Base-by-base conservation (phyloP, 2,888 invertebrate genomes). In the Anthophora plumipes region DNA sequence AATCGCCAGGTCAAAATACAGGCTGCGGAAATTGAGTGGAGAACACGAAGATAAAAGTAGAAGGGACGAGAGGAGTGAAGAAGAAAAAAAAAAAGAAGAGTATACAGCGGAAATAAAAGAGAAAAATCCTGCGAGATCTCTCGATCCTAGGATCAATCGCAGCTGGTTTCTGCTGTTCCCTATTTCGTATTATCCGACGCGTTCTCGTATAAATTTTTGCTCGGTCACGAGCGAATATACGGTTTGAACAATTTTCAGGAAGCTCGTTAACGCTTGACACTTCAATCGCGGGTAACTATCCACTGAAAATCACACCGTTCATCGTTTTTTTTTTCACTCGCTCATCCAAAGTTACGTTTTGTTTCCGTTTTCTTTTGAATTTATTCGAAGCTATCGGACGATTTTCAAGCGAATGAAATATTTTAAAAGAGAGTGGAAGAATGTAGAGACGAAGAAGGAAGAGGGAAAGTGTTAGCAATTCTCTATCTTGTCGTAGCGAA, bases 21-120 rank as follows among this genome's bases (percentile, higher is more conserved):
- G 39, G 67, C 61, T 48, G 37, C 71, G 61, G 55, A 71, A 77
- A 71, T 77, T 69, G 63, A 64, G 69, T 69, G 69, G 68, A 63
- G 74, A 61, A 61, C 41, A 57, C 25, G 55, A n/a, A 61, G 46
- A 71, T 71, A 61, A 67, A 78, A 64, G 59, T 8, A 46, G 20
- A 54, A 3, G 22, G 46, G 17, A 12, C 11, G 17, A 2, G 17
- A 6, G 12, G 9, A 22, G 14, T 14, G 20, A 20, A 7, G 11
- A 22, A 22, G 41, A 22, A 3, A 14, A 20, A 7, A 12, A 20
- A 11, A 20, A 37, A 60, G 37, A 39, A 25, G 20, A 59, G n/a
- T n/a, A n/a, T n/a, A n/a, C n/a, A n/a, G n/a, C n/a, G n/a, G n/a
- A 20, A 25, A 4, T n/a, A 20, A 5, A 39, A 39, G 8, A 14